Base-by-base conservation (phyloP, 2,797 vertebrate genomes). In the Gambusia yucatana region DNA sequence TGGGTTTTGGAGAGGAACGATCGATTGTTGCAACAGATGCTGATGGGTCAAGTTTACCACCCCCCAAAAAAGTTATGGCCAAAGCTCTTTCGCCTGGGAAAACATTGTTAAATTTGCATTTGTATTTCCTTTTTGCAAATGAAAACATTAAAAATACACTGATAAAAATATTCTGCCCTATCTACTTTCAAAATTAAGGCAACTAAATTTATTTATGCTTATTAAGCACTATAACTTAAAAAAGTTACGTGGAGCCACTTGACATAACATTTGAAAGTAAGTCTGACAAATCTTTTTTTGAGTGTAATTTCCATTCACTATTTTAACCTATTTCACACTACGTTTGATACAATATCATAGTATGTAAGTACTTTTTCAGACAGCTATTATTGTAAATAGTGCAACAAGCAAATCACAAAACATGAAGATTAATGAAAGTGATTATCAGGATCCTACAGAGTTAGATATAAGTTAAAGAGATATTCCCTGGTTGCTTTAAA, bases 1-100 rank as follows among this genome's bases (percentile, higher is more conserved):
- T 39, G 82, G 73, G 76, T 84, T 78, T 59, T 78, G 25, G 72
- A 75, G 59, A 81, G 80, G 79, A 73, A 67, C 65, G 73, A 30
- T 77, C 16, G 33, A 73, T 46, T 25, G 6, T 47, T 17, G 74
- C 78, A 46, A 17, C 20, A 2, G 52, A 77, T 44, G 39, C 78
- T 69, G 41, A 78, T 71, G 77, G 77, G 33, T 28, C 75, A 25
- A n/a, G 25, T 28, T 11, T 39, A 33, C 13, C 55, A 59, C 55
- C 39, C 17, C 30, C 1, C 30, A 69, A 71, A 48, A 46, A 50
- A 39, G 17, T 59, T 4, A 36, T 2, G 1, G n/a, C 8, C 4
- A 25, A 25, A 28, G 39, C 44, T 3, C 2, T 39, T 14, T 16
- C 57, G 13, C 33, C 9, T 63, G n/a, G 47, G 72, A 75, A 67